Percentiles rank a stretch among this genome's conserved stretches.
Evolutionary conservation across 2,888 invertebrate genomes (phyloP).

Genomic region (Ophraella communa): DNA sequence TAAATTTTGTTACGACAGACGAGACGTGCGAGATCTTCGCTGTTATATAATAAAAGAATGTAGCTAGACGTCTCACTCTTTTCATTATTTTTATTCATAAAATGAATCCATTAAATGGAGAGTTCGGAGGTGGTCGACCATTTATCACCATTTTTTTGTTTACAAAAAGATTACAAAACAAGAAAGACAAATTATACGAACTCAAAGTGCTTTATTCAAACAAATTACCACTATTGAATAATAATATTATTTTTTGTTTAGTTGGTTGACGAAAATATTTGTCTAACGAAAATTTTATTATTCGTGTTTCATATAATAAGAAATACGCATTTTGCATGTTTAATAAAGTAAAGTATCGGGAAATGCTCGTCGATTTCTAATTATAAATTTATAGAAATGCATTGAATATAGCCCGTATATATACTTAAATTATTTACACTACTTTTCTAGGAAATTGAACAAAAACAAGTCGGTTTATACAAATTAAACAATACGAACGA

Average conservation of each 20-base stretch:
- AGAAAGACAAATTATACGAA: slow-evolving; percentile 4
- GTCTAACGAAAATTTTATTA: too few species aligned
- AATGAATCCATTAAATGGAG: neutral
- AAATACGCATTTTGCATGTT: neutral
- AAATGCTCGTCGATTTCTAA: neutral
- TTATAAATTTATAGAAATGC: neutral
- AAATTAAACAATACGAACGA: too few species aligned
- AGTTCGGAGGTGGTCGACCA: neutral
- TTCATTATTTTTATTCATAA: neutral
- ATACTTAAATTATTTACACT: too few species aligned
- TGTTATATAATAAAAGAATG: neutral
- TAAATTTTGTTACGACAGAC: too few species aligned
- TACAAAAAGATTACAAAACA: neutral
- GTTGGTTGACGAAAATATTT: neutral
- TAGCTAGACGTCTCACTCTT: neutral
- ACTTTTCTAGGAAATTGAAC: too few species aligned
- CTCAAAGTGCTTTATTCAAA: slow-evolving; percentile 1
- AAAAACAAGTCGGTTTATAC: too few species aligned
- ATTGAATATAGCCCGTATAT: too few species aligned
- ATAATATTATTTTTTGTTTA: neutral
- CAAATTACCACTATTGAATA: slow-evolving; percentile 10
- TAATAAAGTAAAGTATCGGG: neutral
- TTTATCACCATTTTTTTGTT: slow-evolving; percentile 14
- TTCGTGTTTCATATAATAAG: neutral
- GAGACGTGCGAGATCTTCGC: too few species aligned